Evolutionary conservation across 2,113 vertebrate species (phyloP).

Genomic region (Telmatochromis sp.): DNA sequence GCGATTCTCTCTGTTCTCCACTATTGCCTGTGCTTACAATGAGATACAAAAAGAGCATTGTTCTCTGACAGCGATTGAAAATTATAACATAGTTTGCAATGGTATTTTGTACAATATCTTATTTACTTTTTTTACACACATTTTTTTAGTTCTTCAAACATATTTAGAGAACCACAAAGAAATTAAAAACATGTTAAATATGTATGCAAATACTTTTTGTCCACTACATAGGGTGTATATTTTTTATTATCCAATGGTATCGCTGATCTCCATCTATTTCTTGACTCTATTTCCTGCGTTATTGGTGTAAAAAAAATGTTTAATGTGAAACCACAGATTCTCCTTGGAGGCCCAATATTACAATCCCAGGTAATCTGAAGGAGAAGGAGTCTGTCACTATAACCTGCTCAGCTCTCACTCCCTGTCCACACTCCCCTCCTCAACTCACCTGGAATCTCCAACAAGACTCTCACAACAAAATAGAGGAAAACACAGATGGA

Average conservation of each 20-base stretch:
- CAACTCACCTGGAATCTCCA: background rate
- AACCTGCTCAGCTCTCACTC: background rate
- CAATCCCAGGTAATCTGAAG: background rate
- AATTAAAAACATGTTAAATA: background rate
- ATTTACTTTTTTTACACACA: background rate
- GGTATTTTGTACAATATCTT: background rate
- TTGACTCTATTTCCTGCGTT: background rate
- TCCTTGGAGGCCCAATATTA: too few species aligned
- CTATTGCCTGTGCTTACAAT: background rate
- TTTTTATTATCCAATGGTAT: background rate
- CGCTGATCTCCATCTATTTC: background rate
- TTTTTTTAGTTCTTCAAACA: background rate
- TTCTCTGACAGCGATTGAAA: background rate
- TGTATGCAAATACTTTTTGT: background rate
- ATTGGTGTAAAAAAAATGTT: background rate
- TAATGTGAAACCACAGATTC: rapidly evolving
- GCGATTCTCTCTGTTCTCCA: background rate
- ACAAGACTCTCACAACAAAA: too few species aligned
- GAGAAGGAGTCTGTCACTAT: background rate
- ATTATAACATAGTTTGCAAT: background rate
- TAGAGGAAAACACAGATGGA: too few species aligned
- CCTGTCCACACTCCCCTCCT: background rate
- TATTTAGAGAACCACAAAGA: too few species aligned
- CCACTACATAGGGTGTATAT: background rate
- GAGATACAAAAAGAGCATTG: background rate